Evolutionary conservation across 2,888 invertebrate species (phyloP), one percentile per base, ranked within the genome.

Genomic region (Anticlea derivata): DNA sequence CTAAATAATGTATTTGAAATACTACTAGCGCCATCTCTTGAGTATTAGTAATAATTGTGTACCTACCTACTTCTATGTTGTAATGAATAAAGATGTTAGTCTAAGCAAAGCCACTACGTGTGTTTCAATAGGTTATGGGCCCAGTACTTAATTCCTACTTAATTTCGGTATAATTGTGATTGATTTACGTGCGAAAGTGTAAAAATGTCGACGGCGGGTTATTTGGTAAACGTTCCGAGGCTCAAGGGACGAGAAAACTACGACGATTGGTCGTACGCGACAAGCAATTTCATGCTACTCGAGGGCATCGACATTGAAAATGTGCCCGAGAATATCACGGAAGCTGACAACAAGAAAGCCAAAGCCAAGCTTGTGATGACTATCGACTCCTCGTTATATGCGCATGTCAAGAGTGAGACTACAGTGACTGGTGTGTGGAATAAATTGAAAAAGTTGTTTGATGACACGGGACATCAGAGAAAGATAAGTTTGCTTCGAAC

Each of bases 391-490:
- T 6, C 27, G n/a, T 11, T 44, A 1, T 44, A 34, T 6, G 44
- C 43, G 1, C 24, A 49, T 8, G 43, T 41, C 5, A 30, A 37
- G n/a, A 29, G 1, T 11, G 20, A 35, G 7, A 8, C 8, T 7
- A 17, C 17, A 7, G 22, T 7, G 5, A 5, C 20, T 4, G 29
- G 27, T n/a, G 27, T 50, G 5, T 50, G 44, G 50, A 7, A 13
- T 0, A 33, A 38, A 8, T 23, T 44, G 27, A 39, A 29, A 20
- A 8, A 7, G 6, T 13, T 50, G 23, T 44, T 39, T 22, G 50
- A 51, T 30, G 52, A 60, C 26, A 53, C 56, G 0, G 63, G 58
- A n/a, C 59, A 51, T 34, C 27, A 55, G n/a, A 46, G 64, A 39
- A 61, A 33, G 45, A 61, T 60, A 11, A 54, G 35, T 13, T 13